Conservation (phyloP, 92 coral and sea anemone genomes). For the Phymanthus crucifer region DNA sequence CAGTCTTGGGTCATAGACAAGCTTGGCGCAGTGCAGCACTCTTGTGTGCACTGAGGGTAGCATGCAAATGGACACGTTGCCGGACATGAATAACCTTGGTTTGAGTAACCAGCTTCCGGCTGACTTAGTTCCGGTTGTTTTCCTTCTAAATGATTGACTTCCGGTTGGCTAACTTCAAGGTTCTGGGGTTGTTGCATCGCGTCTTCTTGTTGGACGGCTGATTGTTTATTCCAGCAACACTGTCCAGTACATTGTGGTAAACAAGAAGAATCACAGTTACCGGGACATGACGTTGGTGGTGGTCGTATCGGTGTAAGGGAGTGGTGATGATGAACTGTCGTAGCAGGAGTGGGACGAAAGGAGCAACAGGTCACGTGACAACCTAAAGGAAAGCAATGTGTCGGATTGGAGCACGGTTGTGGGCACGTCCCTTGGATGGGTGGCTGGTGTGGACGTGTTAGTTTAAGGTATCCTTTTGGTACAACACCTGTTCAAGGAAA, state of each 20-base stretch:
- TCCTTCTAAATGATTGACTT: neutral
- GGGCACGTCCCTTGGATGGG: slow-evolving; percentile 53
- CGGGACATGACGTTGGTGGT: slow-evolving; percentile 49
- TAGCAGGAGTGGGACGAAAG: slow-evolving; percentile 10
- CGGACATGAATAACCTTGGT: slow-evolving; percentile 39
- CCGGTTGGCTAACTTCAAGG: neutral
- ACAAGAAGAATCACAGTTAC: slow-evolving; percentile 47
- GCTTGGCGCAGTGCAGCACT: slow-evolving; percentile 58
- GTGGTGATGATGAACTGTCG: neutral
- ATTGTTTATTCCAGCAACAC: slow-evolving; percentile 49
- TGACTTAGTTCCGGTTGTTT: neutral
- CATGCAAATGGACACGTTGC: slow-evolving; percentile 58
- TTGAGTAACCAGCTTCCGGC: neutral
- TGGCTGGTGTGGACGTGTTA: slow-evolving; percentile 58
- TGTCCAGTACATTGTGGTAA: slow-evolving; percentile 58
- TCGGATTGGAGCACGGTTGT: slow-evolving; percentile 81
- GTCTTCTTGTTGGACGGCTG: neutral
- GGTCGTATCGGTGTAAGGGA: neutral
- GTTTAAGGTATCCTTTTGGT: slow-evolving; percentile 67
- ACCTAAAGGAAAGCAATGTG: slow-evolving; percentile 58
- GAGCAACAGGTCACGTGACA: slow-evolving; percentile 64
- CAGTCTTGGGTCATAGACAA: slow-evolving; percentile 24
- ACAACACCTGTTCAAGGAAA: slow-evolving; percentile 51
- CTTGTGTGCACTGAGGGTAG: slow-evolving; percentile 59
- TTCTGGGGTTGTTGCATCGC: neutral